phyloP scores from a whole-genome alignment of 2,888 invertebrate species.

The Balanococcus diminutus region DNA sequence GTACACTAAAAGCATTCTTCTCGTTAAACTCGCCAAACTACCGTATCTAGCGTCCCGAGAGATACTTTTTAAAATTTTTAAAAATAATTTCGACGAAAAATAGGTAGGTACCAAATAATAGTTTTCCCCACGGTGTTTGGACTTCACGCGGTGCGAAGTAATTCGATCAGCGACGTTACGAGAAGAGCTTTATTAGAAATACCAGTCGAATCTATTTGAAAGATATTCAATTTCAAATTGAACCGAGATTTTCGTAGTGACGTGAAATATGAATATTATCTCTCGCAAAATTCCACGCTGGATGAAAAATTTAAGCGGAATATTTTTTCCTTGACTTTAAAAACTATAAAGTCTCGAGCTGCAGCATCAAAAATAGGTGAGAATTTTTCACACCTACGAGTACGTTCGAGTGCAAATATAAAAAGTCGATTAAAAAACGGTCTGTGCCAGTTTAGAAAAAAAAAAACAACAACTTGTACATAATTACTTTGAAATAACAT shows the following conservation, averaged over 20 bases:
- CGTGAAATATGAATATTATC: not conserved
- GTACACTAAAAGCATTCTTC: not conserved
- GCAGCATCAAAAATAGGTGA: not conserved
- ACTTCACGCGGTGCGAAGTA: not conserved
- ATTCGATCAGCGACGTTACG: not conserved
- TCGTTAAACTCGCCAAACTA: not conserved
- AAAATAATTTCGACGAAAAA: not conserved
- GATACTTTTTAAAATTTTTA: not conserved
- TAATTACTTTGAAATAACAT: slow-evolving; percentile 29
- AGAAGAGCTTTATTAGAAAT: not conserved
- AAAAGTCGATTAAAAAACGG: slow-evolving; percentile 25
- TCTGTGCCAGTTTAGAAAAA: not conserved
- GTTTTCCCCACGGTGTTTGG: not conserved
- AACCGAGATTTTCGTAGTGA: not conserved
- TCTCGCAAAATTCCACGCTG: not conserved
- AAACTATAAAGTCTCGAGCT: not conserved
- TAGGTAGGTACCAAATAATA: not conserved
- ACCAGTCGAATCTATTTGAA: not conserved
- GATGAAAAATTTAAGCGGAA: not conserved
- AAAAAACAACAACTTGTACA: not conserved
- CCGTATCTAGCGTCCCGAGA: not conserved
- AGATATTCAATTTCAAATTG: not conserved
- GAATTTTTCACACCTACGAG: not conserved
- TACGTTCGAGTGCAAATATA: not conserved
- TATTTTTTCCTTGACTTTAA: not conserved